Base-by-base conservation (phyloP, 1,140 invertebrate species). In the Neodiprion virginianus region DNA sequence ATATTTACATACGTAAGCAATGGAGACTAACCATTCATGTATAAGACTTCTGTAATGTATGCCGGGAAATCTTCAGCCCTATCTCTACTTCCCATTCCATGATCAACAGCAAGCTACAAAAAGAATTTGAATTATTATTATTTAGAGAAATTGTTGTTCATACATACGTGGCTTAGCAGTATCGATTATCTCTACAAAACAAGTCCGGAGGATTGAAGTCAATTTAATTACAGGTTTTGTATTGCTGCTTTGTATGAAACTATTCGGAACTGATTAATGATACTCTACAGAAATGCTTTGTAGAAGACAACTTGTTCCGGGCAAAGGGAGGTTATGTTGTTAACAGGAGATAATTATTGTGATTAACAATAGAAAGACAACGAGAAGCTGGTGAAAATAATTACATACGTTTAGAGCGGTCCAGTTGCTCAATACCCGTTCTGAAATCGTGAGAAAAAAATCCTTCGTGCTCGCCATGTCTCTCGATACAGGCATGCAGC, bases 361-460 rank as follows among this genome's bases (percentile, higher is more conserved):
- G 17, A 17, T 14, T 65, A 14, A 65, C 12, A 65, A 65, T 21
- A 65, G 2, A 17, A 65, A 0, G 17, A 7, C 61, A 65, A 2
- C 7, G 61, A 14, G 12, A 3, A 5, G 61, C 61, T 14, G 7
- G 12, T 65, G 61, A 14, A 65, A 5, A 5, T 14, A 65, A 65
- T 21, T 65, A 79, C 67, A 14, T 23, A 87, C 85, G 71, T 68
- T 83, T 9, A 87, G 77, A 14, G 85, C 86, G 23, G 84, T 86
- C 86, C 86, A 87, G 67, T 86, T 87, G 71, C 85, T 86, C 9
- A 86, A 86, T 71, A 87, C 79, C 74, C 84, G 79, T 76, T 81
- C 79, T 4, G 77, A 78, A 10, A 83, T 50, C 9, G 77, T 76
- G 1, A 79, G 40, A 67, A 84, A 81, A 68, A 84, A 82, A 48